phyloP scores from a whole-genome alignment of 2,797 vertebrate species.

The Ctenopoma kingsleyae region DNA sequence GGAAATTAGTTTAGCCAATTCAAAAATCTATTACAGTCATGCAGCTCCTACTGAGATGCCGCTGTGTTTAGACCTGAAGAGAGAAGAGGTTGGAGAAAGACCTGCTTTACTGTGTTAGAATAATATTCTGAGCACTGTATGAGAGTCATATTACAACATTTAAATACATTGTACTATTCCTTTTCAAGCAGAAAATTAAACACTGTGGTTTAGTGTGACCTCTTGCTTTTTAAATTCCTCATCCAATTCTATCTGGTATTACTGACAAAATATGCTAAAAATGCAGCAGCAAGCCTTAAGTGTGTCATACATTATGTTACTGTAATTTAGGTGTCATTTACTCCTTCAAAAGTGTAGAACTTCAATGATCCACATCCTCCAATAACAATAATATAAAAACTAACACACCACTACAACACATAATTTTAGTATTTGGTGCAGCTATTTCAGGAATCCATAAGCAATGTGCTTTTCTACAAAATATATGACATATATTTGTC shows the following conservation, averaged over 20 bases:
- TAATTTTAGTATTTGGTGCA: background rate
- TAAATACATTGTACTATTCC: background rate
- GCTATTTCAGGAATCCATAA: background rate
- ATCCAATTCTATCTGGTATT: background rate
- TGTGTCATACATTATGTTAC: background rate
- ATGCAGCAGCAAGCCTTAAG: background rate
- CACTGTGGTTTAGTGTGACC: background rate
- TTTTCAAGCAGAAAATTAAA: background rate
- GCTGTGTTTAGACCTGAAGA: slow-evolving; percentile 49
- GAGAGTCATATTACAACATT: slow-evolving; percentile 6
- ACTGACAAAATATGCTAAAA: background rate
- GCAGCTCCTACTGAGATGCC: slow-evolving; percentile 83
- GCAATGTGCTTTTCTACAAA: background rate
- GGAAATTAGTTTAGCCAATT: slow-evolving; percentile 93
- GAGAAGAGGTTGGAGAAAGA: slow-evolving; percentile 17
- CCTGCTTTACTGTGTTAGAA: background rate
- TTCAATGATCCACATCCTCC: background rate
- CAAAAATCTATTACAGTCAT: slow-evolving; percentile 87
- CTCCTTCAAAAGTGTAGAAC: background rate
- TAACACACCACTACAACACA: background rate
- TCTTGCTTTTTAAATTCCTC: background rate
- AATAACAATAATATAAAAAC: background rate
- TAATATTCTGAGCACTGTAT: slow-evolving; percentile 10
- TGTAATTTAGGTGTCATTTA: background rate
- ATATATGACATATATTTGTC: background rate